Percentiles rank a stretch among this genome's conserved stretches.
phyloP scores from a whole-genome alignment of 2,797 vertebrate genomes.

The Mustela erminea region DNA sequence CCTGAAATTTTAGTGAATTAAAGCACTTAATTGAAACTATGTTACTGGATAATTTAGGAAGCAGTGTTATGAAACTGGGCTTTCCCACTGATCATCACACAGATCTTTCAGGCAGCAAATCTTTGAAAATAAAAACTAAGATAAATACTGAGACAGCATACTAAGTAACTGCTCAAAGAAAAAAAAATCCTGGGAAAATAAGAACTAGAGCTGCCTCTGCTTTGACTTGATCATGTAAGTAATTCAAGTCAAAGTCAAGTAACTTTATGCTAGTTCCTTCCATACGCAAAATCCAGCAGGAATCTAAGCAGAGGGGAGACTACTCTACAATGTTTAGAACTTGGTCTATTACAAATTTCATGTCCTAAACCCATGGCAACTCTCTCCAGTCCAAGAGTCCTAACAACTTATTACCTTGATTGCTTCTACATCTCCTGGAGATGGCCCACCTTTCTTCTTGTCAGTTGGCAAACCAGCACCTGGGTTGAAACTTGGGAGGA shows the following conservation, averaged over 20 bases:
- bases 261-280: neutral
- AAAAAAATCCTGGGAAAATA: neutral
- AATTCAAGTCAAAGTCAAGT: neutral
- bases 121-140: neutral
- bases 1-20: neutral
- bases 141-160: neutral
- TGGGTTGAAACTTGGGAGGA: conserved; percentile 92
- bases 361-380: neutral
- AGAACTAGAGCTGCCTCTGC: neutral
- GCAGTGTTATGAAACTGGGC: neutral
- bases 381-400: neutral
- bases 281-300: neutral
- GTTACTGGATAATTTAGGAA: neutral
- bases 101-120: neutral
- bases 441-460: conserved; percentile 94
- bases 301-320: neutral
- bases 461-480: conserved; percentile 93
- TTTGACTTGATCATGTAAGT: neutral
- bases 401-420: conserved; percentile 92
- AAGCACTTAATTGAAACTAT: neutral
- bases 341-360: neutral
- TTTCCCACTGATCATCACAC: neutral
- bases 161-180: neutral
- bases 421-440: conserved; percentile 96
- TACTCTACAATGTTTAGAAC: neutral